Evolutionary conservation across 2,113 vertebrate species (phyloP), one percentile per base, ranked within the genome.

Genomic region (Cercopithecus mona): DNA sequence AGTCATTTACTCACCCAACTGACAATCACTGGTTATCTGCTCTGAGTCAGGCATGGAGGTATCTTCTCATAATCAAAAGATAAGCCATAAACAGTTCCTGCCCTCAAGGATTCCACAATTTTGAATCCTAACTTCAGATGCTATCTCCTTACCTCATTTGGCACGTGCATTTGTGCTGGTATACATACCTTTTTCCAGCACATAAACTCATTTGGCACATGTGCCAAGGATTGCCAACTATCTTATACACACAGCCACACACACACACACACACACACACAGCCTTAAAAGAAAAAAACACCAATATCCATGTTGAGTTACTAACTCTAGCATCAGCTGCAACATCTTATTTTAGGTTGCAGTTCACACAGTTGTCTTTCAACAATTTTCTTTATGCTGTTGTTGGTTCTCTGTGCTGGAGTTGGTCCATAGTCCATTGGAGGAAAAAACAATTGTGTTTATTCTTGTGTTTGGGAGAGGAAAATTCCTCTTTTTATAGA

Each of bases 381-480:
- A 61, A 68, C 30, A 30, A 59, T 85, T 90, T 93, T 88, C 79
- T 80, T 76, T 73, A 57, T 72, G 92, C 68, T 87, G 3, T 32
- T 97, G 18, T 92, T 95, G 27, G 64, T 80, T 30, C 40, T 96
- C 57, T 45, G 0, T 72, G 52, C 87, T 93, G 43, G 80, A 90
- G 50, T 61, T 93, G 64, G 72, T 90, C 92, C 50, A 80, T 57
- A 78, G 52, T 43, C 76, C 80, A 57, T 22, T 17, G 81, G 68
- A 89, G 25, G 20, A 50, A 61, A 89, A 91, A 57, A 40, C 8
- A 48, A 18, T 78, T 76, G 4, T 52, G 68, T 84, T 94, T 95
- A 80, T 73, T 94, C 12, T 92, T 92, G 52, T 76, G 43, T 85
- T 87, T 87, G 45, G 61, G 70, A 96, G 17, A 95, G 72, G 83